These are phyloP conservation scores for Cantharis rustica DNA, from an alignment of 2,888 invertebrate genomes.

Conservation along the genomic window DNA sequence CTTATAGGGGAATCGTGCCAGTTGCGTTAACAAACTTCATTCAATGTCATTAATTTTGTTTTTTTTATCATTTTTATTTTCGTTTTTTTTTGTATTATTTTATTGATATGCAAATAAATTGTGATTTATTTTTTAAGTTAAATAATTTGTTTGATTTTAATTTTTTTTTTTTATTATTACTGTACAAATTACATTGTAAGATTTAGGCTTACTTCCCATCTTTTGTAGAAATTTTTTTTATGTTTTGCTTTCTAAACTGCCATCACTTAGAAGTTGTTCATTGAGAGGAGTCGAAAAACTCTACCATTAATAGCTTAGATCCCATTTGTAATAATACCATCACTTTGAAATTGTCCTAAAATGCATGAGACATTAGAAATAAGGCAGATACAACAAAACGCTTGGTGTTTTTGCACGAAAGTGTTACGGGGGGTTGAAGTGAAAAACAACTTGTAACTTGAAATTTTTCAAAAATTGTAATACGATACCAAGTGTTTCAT, in stretches of 20 bases:
- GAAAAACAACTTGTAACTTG: too few relatives aligned
- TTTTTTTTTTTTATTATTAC: background rate
- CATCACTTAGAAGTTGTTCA: background rate
- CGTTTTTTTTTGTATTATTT: background rate
- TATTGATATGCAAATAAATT: constrained; percentile 24
- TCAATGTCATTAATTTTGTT: constrained; percentile 50
- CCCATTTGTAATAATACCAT: background rate
- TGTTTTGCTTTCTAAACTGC: background rate
- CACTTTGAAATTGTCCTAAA: background rate
- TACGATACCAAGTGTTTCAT: background rate
- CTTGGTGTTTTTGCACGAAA: background rate
- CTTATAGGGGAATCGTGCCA: constrained; percentile 74
- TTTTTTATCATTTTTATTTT: background rate
- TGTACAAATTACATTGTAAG: background rate
- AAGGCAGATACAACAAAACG: background rate
- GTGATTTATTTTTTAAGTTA: constrained; percentile 24
- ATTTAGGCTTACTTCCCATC: background rate
- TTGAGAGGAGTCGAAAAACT: background rate
- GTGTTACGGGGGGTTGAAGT: background rate
- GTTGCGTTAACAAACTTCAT: constrained; percentile 78
- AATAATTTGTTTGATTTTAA: background rate
- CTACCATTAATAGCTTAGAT: background rate
- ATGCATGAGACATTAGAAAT: background rate
- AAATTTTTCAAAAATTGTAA: background rate
- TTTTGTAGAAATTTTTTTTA: background rate